Base-by-base conservation (phyloP, 2,888 invertebrate species). In the Tricholauxania praeusta region DNA sequence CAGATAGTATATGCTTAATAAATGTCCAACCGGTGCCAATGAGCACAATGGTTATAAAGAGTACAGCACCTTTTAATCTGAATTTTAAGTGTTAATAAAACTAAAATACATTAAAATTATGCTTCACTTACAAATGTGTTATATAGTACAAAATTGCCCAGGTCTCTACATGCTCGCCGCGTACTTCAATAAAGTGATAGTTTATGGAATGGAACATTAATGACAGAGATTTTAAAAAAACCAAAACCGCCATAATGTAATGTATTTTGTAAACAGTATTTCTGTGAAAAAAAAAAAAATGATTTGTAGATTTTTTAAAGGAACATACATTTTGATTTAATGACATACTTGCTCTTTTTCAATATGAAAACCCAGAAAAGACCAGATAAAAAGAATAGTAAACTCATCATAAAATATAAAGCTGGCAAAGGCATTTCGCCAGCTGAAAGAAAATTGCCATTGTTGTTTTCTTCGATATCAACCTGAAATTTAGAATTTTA, bases 21-120 rank as follows among this genome's bases (percentile, higher is more conserved):
- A 99, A 99, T 53, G 98, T 97, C 97, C 98, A 99, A 0, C 99
- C 99, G 8, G 99, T 98, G 63, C 99, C 99, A 79, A 99, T 96
- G 14, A 99, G 90, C 14, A 99, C 94, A 78, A 99, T 94, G 0
- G 98, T 98, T 74, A 98, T 96, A 84, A 99, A 99, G 67, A 99
- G 88, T 60, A 99, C 92, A 0, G 97, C 96, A 14, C 96, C 96
- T 87, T 96, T 96, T 72, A 97, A 89, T 78, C 94, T 95, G 85
- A 86, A 84, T n/a, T 1, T 53, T n/a, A 1, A 75, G 10, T 39
- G 39, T 39, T 10, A 39, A 60, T 15, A 68, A 65, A 48, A 7
- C 47, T 57, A 12, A 32, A 57, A 49, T 32, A 32, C 28, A 53
- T 28, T 19, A 15, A 19, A 15, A 32, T 12, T 15, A 7, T 32